Evolutionary conservation across 2,797 vertebrate species (phyloP), one percentile per base, ranked within the genome.

Genomic region (Alosa sapidissima): DNA sequence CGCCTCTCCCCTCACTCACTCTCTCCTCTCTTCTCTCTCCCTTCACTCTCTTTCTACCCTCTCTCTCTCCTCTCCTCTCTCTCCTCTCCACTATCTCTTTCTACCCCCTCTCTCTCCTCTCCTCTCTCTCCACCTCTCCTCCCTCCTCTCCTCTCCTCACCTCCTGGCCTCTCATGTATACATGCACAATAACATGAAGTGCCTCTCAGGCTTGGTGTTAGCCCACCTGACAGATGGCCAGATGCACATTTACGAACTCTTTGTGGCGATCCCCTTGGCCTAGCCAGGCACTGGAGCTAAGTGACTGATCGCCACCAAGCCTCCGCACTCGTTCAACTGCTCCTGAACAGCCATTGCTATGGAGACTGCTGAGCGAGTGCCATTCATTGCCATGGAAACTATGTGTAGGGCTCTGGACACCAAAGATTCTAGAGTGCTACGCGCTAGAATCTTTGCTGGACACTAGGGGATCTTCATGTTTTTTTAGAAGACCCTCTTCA

Each of bases 311-410:
- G 85, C 84, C 85, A 86, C 86, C 81, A 85, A 83, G 51, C 72
- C 72, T 48, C 84, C 81, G 47, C 75, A 81, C 83, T 89, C 83
- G 87, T 87, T 82, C 41, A 82, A 89, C 84, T 87, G 84, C 89
- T 84, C 83, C 88, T 90, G 60, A 90, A 89, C 81, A 86, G 84
- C 85, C 88, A 91, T 92, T 58, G 65, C 89, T 91, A 91, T 92
- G 89, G 90, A 90, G 89, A 91, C 89, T 85, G 84, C 85, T 85
- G 85, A 83, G 86, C 83, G 51, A 91, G 89, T 87, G 89, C 75
- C 86, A 90, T 91, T 89, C 89, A 91, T 92, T 87, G 89, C 88
- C 89, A 91, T 91, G 89, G 91, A 89, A 87, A 92, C 88, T 86
- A 83, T 86, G 86, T 86, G 87, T 82, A 85, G 62, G 14, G 85